A percentile compares a stretch with the other conserved stretches of the same genome.
Conservation (phyloP, 2,888 invertebrate genomes). For the Acleris sparsana region DNA sequence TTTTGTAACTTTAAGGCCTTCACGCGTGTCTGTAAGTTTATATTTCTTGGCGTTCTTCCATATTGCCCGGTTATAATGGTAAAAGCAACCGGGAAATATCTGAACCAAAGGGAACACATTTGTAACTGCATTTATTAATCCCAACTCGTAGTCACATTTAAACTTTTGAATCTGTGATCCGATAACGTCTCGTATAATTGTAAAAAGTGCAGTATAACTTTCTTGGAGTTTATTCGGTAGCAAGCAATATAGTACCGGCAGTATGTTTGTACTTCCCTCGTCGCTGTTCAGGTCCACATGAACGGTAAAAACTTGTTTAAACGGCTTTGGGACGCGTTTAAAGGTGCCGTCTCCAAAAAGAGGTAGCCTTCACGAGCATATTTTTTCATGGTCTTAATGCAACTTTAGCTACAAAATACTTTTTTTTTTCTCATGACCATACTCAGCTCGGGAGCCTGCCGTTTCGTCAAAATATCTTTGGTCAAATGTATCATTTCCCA, state of each 20-base stretch:
- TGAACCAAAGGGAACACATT: constrained; percentile 4
- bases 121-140: constrained; percentile 13
- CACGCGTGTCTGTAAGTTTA: constrained; percentile 12
- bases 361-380: too few species aligned
- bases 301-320: constrained; percentile 1
- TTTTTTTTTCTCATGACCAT: too few species aligned
- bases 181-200: constrained; percentile 11
- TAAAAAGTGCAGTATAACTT: constrained; percentile 8
- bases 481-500: too few species aligned
- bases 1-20: background rate
- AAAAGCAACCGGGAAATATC: background rate
- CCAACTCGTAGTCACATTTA: constrained; percentile 10
- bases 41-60: background rate
- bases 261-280: background rate
- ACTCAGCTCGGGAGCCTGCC: too few species aligned
- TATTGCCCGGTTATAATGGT: background rate
- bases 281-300: constrained; percentile 14
- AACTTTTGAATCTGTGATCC: constrained; percentile 8
- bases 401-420: too few species aligned
- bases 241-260: too few species aligned
- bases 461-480: too few species aligned
- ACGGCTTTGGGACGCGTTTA: too few species aligned
- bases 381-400: too few species aligned
- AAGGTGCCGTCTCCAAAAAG: too few species aligned
- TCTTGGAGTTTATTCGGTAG: too few species aligned